Percentiles rank a stretch among this genome's conserved stretches.
Conservation (phyloP, 2,797 vertebrate genomes). For the Gallinago solitaria region DNA sequence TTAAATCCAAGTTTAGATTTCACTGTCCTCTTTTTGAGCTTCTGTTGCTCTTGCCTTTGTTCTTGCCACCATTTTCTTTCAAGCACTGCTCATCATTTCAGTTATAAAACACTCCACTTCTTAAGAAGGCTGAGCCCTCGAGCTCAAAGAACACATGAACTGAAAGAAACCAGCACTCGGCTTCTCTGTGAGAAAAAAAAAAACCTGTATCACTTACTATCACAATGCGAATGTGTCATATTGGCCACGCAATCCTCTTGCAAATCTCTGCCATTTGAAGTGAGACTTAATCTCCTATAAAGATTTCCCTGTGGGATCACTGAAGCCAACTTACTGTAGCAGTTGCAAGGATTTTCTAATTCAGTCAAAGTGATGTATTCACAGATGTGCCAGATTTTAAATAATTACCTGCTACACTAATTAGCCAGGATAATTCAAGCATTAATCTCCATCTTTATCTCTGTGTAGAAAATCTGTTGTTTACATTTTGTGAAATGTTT, state of each 20-base stretch:
- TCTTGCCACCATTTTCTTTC: neutral
- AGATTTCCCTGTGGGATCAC: neutral
- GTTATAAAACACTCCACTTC: neutral
- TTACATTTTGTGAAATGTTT: slow-evolving; percentile 28
- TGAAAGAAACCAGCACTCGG: neutral
- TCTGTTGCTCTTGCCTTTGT: slow-evolving; percentile 12
- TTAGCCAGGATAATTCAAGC: slow-evolving; percentile 32
- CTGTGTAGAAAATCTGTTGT: slow-evolving; percentile 23
- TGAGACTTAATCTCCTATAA: slow-evolving; percentile 36
- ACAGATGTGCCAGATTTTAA: slow-evolving; percentile 48
- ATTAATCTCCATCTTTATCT: slow-evolving; percentile 38
- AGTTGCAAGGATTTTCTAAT: slow-evolving; percentile 16
- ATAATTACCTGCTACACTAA: slow-evolving; percentile 53
- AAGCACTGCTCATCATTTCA: neutral
- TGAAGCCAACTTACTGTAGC: slow-evolving; percentile 6
- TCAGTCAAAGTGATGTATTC: slow-evolving; percentile 2
- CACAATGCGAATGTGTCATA: neutral
- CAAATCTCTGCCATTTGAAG: slow-evolving; percentile 58
- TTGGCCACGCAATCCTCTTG: slow-evolving; percentile 30
- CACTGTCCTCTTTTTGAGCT: slow-evolving; percentile 10
- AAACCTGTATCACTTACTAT: neutral
- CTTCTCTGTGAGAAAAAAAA: neutral
- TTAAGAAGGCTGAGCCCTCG: neutral
- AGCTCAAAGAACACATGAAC: neutral
- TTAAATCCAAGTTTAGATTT: neutral